A percentile compares a stretch with the other conserved stretches of the same genome.
Evolutionary conservation across 2,888 invertebrate species (phyloP).

Genomic region (Fragum sueziense): DNA sequence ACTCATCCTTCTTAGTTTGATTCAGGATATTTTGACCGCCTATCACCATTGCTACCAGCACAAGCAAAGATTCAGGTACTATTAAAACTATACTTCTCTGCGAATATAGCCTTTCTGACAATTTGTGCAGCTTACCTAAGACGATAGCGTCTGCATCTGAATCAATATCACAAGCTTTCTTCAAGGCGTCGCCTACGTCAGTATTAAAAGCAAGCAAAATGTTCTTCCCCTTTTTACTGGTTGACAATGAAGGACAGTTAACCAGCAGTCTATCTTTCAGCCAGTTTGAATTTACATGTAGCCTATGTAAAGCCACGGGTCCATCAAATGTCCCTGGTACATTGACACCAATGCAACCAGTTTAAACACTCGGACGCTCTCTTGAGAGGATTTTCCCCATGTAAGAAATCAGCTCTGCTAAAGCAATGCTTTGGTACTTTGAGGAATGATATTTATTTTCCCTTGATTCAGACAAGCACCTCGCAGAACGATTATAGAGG

Average conservation of each 20-base stretch:
- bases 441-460: background rate
- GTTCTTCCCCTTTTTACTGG: background rate
- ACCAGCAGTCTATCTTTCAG: slow-evolving; percentile 8
- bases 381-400: background rate
- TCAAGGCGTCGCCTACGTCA: too few species aligned
- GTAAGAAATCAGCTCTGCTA: slow-evolving; percentile 17
- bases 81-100: background rate
- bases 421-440: background rate
- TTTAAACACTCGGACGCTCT: slow-evolving; percentile 4
- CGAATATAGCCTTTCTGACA: too few species aligned
- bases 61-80: background rate
- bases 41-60: background rate
- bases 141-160: too few species aligned
- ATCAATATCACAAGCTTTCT: too few species aligned
- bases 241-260: background rate
- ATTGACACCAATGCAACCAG: background rate
- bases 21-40: background rate
- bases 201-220: background rate
- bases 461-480: background rate
- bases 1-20: background rate
- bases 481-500: too few species aligned
- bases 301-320: background rate
- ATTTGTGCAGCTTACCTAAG: too few species aligned
- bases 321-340: background rate
- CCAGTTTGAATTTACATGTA: background rate